Base-by-base conservation (phyloP, 2,113 vertebrate genomes). In the Kryptolebias marmoratus region DNA sequence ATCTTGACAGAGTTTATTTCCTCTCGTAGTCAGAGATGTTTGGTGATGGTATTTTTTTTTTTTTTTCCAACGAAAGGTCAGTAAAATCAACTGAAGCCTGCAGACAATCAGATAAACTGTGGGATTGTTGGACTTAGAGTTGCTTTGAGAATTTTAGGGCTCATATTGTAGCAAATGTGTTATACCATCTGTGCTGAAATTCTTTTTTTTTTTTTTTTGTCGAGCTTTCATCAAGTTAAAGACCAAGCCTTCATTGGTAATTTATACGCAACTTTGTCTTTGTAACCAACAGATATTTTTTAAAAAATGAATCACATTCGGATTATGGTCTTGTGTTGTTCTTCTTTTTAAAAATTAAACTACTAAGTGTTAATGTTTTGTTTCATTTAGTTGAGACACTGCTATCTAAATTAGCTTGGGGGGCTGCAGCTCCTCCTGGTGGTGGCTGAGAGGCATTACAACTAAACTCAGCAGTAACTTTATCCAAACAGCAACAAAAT, bases 1-100 rank as follows among this genome's bases (percentile, higher is more conserved):
- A 79, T 79, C 80, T 71, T 14, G 31, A 50, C 60, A 59, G 55
- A 58, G 16, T 52, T 30, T 70, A 39, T 76, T 72, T 60, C 66
- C 32, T 64, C 5, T 59, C 5, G 64, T 49, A 62, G 42, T 67
- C 68, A 67, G 47, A 64, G 6, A 56, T 68, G 56, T 61, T 44
- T 36, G 69, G 54, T 16, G 39, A 10, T 8, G 28, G 18, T 71
- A 58, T 77, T 71, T 52, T 68, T 55, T 71, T 67, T 69, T 0
- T 30, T 42, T 42, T 42, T 10, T 10, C 10, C 1, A 36, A 22
- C 22, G 10, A 79, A 53, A 75, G 68, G 70, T 87, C 82, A 85
- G 68, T 61, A 48, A 18, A 72, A 30, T 65, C 31, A 79, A 36
- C 73, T 39, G 14, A 73, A 71, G 45, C 45, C 53, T 58, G 18